A percentile compares a stretch with the other conserved stretches of the same genome.
phyloP scores from a whole-genome alignment of 1,140 invertebrate species.

The Hyles vespertilio region DNA sequence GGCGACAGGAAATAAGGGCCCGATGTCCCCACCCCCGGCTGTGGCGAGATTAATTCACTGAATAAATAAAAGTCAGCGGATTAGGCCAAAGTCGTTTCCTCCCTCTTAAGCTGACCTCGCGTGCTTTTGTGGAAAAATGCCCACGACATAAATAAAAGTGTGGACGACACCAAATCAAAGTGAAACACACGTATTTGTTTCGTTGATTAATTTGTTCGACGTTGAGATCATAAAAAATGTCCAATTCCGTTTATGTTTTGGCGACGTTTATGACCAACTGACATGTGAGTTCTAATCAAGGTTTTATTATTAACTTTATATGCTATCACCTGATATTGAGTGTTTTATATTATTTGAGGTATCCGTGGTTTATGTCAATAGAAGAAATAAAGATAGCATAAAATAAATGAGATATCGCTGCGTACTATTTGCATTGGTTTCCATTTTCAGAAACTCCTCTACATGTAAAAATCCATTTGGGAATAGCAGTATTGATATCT shows the following conservation, averaged over 20 bases:
- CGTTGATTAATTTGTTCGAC: conserved; percentile 24
- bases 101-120: conserved; percentile 73
- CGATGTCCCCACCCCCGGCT: conserved; percentile 48
- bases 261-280: no score
- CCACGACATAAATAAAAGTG: conserved; percentile 66
- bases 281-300: no score
- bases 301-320: no score
- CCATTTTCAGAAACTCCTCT: no score
- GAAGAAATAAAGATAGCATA: neutral
- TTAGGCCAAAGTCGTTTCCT: conserved; percentile 72
- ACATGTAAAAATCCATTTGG: no score
- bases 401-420: neutral
- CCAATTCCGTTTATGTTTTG: no score
- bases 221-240: no score
- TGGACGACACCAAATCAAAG: conserved; percentile 58
- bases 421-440: no score
- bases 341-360: no score
- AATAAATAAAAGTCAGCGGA: conserved; percentile 76
- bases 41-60: conserved; percentile 71
- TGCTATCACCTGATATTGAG: no score
- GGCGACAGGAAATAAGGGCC: conserved; percentile 61
- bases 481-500: no score
- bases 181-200: conserved; percentile 28
- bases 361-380: no score
- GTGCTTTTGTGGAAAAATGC: conserved; percentile 70